These are phyloP conservation scores for Furnarius figulus DNA, from an alignment of 2,113 vertebrate genomes.

Conservation along the genomic window DNA sequence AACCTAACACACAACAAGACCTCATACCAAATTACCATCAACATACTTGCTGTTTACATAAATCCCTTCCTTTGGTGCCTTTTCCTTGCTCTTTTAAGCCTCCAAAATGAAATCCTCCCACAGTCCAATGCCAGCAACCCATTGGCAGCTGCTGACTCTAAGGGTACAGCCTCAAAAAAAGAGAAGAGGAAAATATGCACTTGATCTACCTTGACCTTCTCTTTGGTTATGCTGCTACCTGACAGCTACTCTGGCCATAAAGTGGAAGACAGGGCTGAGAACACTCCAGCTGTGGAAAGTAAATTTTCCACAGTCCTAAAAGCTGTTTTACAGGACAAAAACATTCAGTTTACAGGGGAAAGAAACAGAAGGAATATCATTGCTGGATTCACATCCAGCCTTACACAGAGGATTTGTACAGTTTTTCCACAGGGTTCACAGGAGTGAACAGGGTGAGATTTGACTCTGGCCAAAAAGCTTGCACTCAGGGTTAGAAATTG, in stretches of 20 bases:
- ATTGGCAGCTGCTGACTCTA: neutral
- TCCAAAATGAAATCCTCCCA: neutral
- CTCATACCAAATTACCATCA: conserved; percentile 14
- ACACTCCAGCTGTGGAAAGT: neutral
- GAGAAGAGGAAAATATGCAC: neutral
- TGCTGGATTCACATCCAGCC: neutral
- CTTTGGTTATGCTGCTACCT: neutral
- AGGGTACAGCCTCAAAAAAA: neutral
- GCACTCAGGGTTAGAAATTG: neutral
- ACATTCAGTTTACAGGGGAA: accelerated
- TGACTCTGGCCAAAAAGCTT: neutral
- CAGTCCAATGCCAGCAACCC: neutral
- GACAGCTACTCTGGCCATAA: neutral
- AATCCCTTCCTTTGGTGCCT: neutral
- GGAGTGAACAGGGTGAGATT: neutral
- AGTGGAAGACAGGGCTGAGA: neutral
- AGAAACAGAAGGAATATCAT: neutral
- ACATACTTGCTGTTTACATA: neutral
- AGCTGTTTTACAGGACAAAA: neutral
- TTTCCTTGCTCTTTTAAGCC: neutral
- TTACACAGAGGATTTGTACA: accelerated
- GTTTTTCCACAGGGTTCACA: neutral
- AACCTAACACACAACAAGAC: neutral
- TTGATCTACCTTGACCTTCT: neutral
- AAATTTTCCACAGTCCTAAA: neutral